Evolutionary conservation across 2,113 vertebrate genomes (phyloP), one percentile per base, ranked within the genome.

Genomic region (Anguilla japonica): DNA sequence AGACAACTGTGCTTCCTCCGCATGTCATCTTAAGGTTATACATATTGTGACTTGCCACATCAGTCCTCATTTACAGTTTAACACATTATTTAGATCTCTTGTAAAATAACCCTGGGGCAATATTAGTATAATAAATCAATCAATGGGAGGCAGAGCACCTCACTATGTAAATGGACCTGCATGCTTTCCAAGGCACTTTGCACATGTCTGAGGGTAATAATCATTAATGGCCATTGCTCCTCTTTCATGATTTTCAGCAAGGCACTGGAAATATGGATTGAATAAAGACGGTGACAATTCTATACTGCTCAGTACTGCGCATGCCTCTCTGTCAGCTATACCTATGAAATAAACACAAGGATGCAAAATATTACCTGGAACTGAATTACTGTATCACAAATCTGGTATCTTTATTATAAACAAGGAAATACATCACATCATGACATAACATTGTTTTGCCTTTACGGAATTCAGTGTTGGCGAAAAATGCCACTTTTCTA

Each of bases 71-170:
- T 75, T 29, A n/a, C 60, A 67, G 11, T 53, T 53, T 6, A 22
- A 26, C 22, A 26, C 18, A 67, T 67, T 67, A 67, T 67, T 67
- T 26, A 2, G 4, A 67, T 67, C 60, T 67, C 18, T 22, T 67
- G 4, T 26, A 26, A 67, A 67, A 67, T 7, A 67, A 67, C 22
- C 22, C 20, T 67, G 22, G 22, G 60, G 60, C 5, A 22, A 26
- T 67, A 67, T 67, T 67, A 67, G 60, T 67, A 67, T 67, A 67
- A 67, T 67, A 67, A 67, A 67, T 67, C 60, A 67, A 26, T 67
- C 60, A 20, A 26, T 67, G 60, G 16, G 22, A 22, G 22, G 20
- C 60, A 67, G 3, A 67, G 20, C 20, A 22, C 60, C 22, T 67
- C 22, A 26, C 60, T 67, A 67, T 67, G 60, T 26, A 67, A 26